Conservation (phyloP, 2,888 invertebrate genomes). For the Drosophila prostipennis region DNA sequence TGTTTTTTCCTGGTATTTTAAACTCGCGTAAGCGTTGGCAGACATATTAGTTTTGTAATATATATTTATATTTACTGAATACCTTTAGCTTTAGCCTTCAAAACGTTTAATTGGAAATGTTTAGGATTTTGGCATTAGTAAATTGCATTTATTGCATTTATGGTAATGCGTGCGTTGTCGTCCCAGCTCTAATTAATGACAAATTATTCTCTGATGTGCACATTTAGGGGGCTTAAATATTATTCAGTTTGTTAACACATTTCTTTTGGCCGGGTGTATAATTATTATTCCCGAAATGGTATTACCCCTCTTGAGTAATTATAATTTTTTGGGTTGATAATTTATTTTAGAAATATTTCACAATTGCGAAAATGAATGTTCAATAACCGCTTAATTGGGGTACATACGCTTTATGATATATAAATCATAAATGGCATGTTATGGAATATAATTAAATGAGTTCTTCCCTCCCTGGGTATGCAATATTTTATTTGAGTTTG, state of each 20-base stretch:
- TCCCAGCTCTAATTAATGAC: conserved; percentile 38
- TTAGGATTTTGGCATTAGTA: conserved; percentile 34
- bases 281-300: conserved; percentile 30
- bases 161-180: conserved; percentile 29
- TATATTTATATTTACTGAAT: conserved; percentile 4
- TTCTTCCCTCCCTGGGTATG: too few relatives aligned
- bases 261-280: conserved; percentile 11
- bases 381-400: background rate
- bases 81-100: conserved; percentile 12
- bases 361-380: conserved; percentile 13
- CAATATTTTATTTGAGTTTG: too few relatives aligned
- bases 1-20: background rate
- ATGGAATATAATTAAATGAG: too few relatives aligned
- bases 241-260: conserved; percentile 52
- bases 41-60: conserved; percentile 24
- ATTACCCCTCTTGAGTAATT: conserved; percentile 24
- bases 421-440: background rate
- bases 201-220: conserved; percentile 23
- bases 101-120: conserved; percentile 38
- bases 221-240: conserved; percentile 21
- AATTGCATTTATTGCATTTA: conserved; percentile 55
- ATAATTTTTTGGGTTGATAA: conserved; percentile 4
- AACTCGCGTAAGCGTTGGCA: conserved; percentile 7
- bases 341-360: conserved; percentile 14
- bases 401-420: background rate